A percentile compares a stretch with the other conserved stretches of the same genome.
phyloP scores from a whole-genome alignment of 2,888 invertebrate species.

The Dryocosmus kuriphilus region DNA sequence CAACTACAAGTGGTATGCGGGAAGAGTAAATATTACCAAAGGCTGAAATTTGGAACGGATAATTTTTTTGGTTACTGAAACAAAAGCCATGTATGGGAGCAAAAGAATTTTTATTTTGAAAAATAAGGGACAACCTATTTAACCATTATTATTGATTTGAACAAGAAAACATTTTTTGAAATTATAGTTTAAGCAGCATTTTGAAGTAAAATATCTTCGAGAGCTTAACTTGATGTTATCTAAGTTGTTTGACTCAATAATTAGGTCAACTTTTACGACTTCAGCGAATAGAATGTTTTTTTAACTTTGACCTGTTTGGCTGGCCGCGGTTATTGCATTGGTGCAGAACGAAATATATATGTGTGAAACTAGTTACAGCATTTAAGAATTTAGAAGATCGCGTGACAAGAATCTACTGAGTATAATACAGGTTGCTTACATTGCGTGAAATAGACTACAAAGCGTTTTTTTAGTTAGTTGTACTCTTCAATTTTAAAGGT shows the following conservation, averaged over 20 bases:
- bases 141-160: no score
- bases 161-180: background rate
- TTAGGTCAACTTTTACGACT: slow-evolving; percentile 28
- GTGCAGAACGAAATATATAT: slow-evolving; percentile 19
- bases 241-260: background rate
- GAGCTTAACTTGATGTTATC: background rate
- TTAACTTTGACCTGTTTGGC: slow-evolving; percentile 37
- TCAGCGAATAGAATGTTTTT: slow-evolving; percentile 17
- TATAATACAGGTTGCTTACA: slow-evolving; percentile 10
- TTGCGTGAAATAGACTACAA: slow-evolving; percentile 4
- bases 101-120: no score
- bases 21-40: no score
- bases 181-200: background rate
- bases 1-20: no score
- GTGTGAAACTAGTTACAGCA: background rate
- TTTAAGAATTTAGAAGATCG: background rate
- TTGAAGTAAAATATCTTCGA: background rate
- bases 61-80: no score
- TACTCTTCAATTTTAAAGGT: background rate
- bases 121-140: no score
- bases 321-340: background rate
- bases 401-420: slow-evolving; percentile 18
- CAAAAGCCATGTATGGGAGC: no score
- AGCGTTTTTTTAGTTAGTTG: slow-evolving; percentile 8
- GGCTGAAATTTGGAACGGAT: no score